Base-by-base conservation (phyloP, 2,113 vertebrate genomes). In the Python bivittatus region DNA sequence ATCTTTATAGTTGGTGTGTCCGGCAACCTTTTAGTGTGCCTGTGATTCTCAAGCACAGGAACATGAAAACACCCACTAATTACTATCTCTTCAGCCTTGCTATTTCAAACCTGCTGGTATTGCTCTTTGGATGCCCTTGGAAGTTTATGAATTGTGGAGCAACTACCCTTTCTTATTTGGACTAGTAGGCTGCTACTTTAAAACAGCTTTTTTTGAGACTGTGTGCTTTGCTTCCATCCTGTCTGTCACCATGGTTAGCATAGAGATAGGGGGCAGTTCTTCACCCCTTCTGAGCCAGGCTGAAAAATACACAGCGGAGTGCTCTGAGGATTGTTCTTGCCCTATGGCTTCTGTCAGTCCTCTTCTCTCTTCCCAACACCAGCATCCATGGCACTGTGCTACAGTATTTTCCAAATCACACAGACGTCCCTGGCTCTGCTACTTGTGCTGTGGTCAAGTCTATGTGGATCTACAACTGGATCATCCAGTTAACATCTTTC, bases 41-140 rank as follows among this genome's bases (percentile, higher is more conserved):
- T 98, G 1, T 99, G 84, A 99, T 99, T 90, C 96, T 98, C 25
- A 98, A 98, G 86, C 98, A 99, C 96, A 98, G 97, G 90, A 98
- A 97, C 52, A 99, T 99, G 99, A 98, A 98, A 97, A 99, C 98
- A 0, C 99, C 99, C 0, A 99, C 99, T 88, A 99, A 99, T 96
- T 99, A 98, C 91, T 99, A 99, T 94, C 97, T 99, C 95, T 99
- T 99, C 97, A 99, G 99, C 94, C 96, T 99, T 27, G 99, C 99
- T 0, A 89, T 99, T 84, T 99, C 99, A 0, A 99, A 99, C 96
- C 97, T 99, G 93, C 96, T 99, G 9, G 98, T 99, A 92, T 97
- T 99, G 84, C 97, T 99, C 11, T 97, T 99, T 0, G 99, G 15
- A 99, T 99, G 99, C 99, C 99, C 0, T 96, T 99, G 94, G 99